Base-by-base conservation (phyloP, 2,113 vertebrate genomes). In the Progne subis region DNA sequence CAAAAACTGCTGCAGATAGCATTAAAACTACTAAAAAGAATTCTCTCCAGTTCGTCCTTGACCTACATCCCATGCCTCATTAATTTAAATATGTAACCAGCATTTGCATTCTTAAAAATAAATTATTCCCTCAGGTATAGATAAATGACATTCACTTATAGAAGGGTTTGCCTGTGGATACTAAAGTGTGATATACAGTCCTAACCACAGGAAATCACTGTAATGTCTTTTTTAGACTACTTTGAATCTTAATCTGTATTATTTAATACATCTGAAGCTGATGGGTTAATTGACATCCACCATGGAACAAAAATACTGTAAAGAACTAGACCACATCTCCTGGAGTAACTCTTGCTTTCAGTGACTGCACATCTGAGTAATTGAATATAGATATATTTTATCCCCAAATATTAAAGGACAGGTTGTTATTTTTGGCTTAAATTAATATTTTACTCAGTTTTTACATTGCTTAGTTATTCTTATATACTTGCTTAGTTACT, bases 391-490 rank as follows among this genome's bases (percentile, higher is more conserved):
- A 88, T 71, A 85, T 93, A 11, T 74, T 95, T 97, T 90, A 78
- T 53, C 60, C 46, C 50, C 39, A 82, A 94, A 95, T 95, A 95
- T 95, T 95, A 93, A 96, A 93, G 37, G 18, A 14, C 50, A 80
- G 19, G 44, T 83, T 75, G 60, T 92, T 96, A 78, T 85, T 97
- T 95, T 94, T 93, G 32, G 6, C 32, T 95, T 76, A 49, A 95
- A 95, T 96, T 96, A 97, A 95, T 94, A 81, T 91, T 97, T 97
- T 91, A 91, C 85, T 94, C 49, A 43, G 82, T 18, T 95, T 97
- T 94, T 96, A 65, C 61, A 82, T 96, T 95, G 82, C 57, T 64
- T 94, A 37, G 52, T 91, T 94, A 96, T 60, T 95, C 46, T 65
- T 59, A 63, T 32, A 14, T 69, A 69, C 57, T 70, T 65, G 43